Percentiles rank a stretch among this genome's conserved stretches.
Conservation (phyloP, 30 jellyfish, hydroid and myxozoan genomes). For the Aurelia coerulea region DNA sequence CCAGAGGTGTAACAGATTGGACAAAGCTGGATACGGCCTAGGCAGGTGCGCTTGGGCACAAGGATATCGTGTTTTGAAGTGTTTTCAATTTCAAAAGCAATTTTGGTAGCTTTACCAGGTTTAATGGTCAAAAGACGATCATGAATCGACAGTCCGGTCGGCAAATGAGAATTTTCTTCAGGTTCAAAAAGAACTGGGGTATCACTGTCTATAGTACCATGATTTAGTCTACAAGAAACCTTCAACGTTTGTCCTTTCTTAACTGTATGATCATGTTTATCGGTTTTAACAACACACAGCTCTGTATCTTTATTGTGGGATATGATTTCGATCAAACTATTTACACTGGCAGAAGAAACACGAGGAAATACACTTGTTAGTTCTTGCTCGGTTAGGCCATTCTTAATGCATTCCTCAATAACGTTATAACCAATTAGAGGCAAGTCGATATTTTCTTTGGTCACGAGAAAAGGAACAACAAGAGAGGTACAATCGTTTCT, state of each 20-base stretch:
- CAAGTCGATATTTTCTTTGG: conserved; percentile 12
- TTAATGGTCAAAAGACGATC: not conserved
- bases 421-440: conserved; percentile 56
- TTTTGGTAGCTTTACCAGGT: conserved; percentile 3
- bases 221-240: conserved; percentile 20
- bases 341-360: conserved; percentile 9
- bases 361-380: conserved; percentile 20
- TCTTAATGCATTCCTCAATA: conserved; percentile 22
- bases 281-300: conserved; percentile 16
- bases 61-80: conserved; percentile 21
- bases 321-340: conserved; percentile 8
- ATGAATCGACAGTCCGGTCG: not conserved
- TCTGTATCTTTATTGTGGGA: conserved; percentile 1
- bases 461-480: conserved; percentile 41
- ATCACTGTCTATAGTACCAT: conserved; percentile 12
- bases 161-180: not conserved
- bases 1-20: conserved; percentile 20
- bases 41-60: conserved; percentile 3
- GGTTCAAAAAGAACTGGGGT: conserved; percentile 24
- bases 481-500: conserved; percentile 16
- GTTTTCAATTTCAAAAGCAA: conserved; percentile 7
- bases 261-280: conserved; percentile 1
- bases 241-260: conserved; percentile 4
- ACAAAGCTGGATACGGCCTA: conserved; percentile 21
- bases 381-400: conserved; percentile 18